These are phyloP conservation scores for Diadumene lineata DNA, from an alignment of 92 coral and sea anemone species.

Conservation along the genomic window DNA sequence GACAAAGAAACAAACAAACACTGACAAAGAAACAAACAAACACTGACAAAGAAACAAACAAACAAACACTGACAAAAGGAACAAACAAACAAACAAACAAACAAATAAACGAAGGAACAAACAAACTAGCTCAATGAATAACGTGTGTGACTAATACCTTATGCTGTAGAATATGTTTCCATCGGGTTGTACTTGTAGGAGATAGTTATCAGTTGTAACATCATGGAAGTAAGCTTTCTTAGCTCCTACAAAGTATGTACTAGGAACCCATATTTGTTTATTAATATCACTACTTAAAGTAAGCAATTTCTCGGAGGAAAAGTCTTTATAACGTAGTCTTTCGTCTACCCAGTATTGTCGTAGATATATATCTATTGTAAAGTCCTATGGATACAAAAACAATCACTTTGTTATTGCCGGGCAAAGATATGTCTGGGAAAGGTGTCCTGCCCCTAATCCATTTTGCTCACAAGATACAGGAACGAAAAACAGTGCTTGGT, in stretches of 20 bases:
- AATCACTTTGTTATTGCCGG: too few relatives aligned
- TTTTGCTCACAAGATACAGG: too few relatives aligned
- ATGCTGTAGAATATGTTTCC: constrained; percentile 90
- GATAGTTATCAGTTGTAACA: constrained; percentile 94
- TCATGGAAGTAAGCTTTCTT: constrained; percentile 96
- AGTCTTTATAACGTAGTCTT: constrained; percentile 58
- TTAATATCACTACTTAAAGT: constrained; percentile 87
- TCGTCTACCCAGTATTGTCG: constrained; percentile 99
- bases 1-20: too few relatives aligned
- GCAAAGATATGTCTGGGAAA: too few relatives aligned
- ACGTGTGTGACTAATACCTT: constrained; percentile 53
- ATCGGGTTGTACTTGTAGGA: constrained; percentile 81
- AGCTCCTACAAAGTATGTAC: constrained; percentile 86
- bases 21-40: too few relatives aligned
- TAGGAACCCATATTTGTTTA: constrained; percentile 94
- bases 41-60: too few relatives aligned
- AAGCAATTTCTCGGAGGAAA: constrained; percentile 54
- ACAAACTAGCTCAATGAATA: too few relatives aligned
- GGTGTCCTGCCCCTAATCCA: too few relatives aligned
- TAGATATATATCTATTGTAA: constrained; percentile 85
- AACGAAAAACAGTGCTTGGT: too few relatives aligned
- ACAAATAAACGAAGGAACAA: too few relatives aligned
- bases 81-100: too few relatives aligned
- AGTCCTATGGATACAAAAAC: constrained; percentile 56
- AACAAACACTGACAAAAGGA: too few relatives aligned